phyloP scores from a whole-genome alignment of 2,888 invertebrate genomes.

The Cheilosia pagana region DNA sequence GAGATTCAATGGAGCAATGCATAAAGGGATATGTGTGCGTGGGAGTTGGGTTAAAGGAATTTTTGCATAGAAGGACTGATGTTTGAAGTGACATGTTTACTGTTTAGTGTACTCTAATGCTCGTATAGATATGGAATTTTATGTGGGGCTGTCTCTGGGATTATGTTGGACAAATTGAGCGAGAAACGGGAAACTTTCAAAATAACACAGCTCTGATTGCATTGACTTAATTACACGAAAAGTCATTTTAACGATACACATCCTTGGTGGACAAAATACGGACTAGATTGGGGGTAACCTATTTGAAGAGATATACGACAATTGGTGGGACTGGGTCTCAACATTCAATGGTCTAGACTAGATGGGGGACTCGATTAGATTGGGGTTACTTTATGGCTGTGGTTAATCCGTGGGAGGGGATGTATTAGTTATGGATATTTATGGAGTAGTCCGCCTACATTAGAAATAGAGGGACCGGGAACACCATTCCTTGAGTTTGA shows the following conservation, averaged over 20 bases:
- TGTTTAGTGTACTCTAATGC: no score
- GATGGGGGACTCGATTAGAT: no score
- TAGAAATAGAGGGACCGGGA: no score
- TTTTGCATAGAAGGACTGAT: conserved; percentile 54
- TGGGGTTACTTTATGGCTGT: no score
- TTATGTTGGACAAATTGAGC: conserved; percentile 38
- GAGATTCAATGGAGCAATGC: conserved; percentile 7
- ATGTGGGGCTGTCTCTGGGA: background rate
- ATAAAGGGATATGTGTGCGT: conserved; percentile 13
- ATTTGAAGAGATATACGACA: no score
- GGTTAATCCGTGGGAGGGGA: no score
- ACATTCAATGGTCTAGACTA: no score
- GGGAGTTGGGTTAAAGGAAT: conserved; percentile 41
- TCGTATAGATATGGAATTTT: conserved; percentile 16
- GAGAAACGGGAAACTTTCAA: conserved; percentile 15
- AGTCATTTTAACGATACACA: conserved; percentile 5
- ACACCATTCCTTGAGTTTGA: no score
- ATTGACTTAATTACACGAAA: conserved; percentile 41
- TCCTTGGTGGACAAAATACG: background rate
- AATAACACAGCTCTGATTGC: conserved; percentile 24
- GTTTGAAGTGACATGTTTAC: conserved; percentile 7
- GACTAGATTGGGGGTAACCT: background rate
- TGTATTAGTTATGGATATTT: no score
- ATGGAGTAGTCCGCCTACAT: no score
- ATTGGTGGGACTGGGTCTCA: no score